These are phyloP conservation scores for Liodrosophila aerea DNA, from an alignment of 2,888 invertebrate species.

Conservation along the genomic window DNA sequence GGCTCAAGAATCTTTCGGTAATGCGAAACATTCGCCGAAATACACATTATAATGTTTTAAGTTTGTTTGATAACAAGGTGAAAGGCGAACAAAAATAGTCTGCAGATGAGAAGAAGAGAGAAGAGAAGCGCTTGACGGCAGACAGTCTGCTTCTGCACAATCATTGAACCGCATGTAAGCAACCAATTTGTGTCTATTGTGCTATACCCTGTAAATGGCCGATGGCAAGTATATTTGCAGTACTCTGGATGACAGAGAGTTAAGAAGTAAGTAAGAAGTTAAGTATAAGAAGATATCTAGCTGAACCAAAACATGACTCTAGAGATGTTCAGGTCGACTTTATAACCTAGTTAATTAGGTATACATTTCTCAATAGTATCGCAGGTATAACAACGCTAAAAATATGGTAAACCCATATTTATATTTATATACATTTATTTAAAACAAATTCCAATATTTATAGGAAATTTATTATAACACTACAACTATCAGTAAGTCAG, in stretches of 20 bases:
- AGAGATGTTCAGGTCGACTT: too few relatives aligned
- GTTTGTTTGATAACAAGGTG: conserved; percentile 5
- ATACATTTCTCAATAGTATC: too few relatives aligned
- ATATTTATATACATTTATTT: too few relatives aligned
- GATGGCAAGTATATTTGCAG: background rate
- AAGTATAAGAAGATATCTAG: too few relatives aligned
- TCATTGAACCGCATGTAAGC: conserved; percentile 44
- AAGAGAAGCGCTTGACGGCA: background rate
- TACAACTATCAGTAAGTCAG: too few relatives aligned
- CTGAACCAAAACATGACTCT: too few relatives aligned
- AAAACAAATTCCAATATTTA: too few relatives aligned
- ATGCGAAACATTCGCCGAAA: conserved; percentile 2
- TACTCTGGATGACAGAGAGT: too few relatives aligned
- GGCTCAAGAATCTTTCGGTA: conserved; percentile 35
- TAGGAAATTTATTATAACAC: too few relatives aligned
- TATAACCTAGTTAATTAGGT: too few relatives aligned
- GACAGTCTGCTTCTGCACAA: conserved; percentile 1
- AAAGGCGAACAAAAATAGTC: background rate
- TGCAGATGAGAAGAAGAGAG: background rate
- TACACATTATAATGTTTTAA: background rate
- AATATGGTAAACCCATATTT: too few relatives aligned
- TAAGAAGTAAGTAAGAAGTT: background rate
- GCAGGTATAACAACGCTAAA: too few relatives aligned
- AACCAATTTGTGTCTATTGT: conserved; percentile 32
- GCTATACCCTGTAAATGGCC: background rate